Percentiles rank a stretch among this genome's conserved stretches.
phyloP scores from a whole-genome alignment of 2,888 invertebrate species.

The Drosophila macrospina region DNA sequence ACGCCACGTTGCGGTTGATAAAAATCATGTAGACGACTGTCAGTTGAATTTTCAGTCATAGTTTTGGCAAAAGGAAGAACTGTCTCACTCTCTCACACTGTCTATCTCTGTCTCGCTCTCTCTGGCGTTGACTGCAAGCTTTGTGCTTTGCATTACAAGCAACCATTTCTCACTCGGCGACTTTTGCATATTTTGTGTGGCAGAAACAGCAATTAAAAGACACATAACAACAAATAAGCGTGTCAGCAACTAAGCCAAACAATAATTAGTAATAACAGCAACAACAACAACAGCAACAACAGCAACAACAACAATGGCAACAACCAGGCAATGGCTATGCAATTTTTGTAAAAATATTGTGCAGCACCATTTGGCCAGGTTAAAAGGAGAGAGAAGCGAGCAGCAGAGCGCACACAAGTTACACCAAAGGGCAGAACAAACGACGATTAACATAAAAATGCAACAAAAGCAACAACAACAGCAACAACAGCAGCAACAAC shows the following conservation, averaged over 20 bases:
- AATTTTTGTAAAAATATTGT: slow-evolving; percentile 52
- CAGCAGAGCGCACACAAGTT: too few species aligned
- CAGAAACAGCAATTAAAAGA: slow-evolving; percentile 80
- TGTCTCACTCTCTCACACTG: background rate
- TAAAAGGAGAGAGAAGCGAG: slow-evolving; percentile 2
- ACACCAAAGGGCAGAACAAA: slow-evolving; percentile 48
- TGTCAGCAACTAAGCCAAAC: slow-evolving; percentile 79
- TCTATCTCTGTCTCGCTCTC: background rate
- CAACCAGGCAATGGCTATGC: slow-evolving; percentile 31
- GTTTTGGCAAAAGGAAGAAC: slow-evolving; percentile 28
- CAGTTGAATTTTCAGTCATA: slow-evolving; percentile 25
- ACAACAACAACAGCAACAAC: slow-evolving; percentile 44
- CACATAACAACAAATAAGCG: slow-evolving; percentile 80
- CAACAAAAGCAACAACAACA: slow-evolving; percentile 59
- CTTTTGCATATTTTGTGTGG: slow-evolving; percentile 63
- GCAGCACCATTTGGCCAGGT: slow-evolving; percentile 26
- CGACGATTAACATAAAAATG: slow-evolving; percentile 78
- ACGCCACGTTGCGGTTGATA: slow-evolving; percentile 71
- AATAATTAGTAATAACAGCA: slow-evolving; percentile 78
- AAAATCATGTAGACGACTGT: slow-evolving; percentile 66
- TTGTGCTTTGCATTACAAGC: slow-evolving; percentile 66
- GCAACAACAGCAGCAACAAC: slow-evolving; percentile 16
- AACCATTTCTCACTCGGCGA: slow-evolving; percentile 64
- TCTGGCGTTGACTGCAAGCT: slow-evolving; percentile 10
- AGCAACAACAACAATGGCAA: slow-evolving; percentile 35